Evolutionary conservation across 30 jellyfish, hydroid and myxozoan genomes (phyloP).

Genomic region (Chironex yamaguchii): DNA sequence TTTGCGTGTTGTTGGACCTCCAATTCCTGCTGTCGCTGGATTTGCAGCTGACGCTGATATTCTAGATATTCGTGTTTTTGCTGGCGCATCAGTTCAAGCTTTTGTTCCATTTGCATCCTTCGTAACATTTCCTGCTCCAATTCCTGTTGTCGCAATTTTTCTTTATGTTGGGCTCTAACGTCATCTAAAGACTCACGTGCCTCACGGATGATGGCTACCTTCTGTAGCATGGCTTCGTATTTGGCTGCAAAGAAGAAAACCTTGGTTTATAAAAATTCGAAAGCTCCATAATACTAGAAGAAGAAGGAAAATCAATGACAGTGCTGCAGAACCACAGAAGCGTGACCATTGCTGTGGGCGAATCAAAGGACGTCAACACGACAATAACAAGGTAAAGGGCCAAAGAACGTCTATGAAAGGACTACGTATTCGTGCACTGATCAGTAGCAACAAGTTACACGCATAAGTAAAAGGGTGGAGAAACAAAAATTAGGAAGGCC

Average conservation of each 20-base stretch:
- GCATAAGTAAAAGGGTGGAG: no score
- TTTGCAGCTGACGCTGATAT: slow-evolving; percentile 92
- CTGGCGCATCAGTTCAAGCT: slow-evolving; percentile 96
- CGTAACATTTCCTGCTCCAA: slow-evolving; percentile 98
- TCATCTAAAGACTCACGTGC: slow-evolving; percentile 93
- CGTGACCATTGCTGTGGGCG: no score
- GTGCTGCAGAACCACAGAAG: no score
- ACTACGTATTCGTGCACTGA: no score
- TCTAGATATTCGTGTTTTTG: slow-evolving; percentile 97
- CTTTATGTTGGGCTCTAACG: slow-evolving; percentile 96
- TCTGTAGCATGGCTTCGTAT: slow-evolving; percentile 96
- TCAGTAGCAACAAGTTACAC: no score
- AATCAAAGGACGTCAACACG: no score
- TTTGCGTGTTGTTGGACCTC: slow-evolving; percentile 89
- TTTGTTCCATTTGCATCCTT: slow-evolving; percentile 99
- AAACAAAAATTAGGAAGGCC: no score
- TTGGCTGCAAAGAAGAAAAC: slow-evolving; percentile 53
- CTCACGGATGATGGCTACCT: slow-evolving; percentile 90
- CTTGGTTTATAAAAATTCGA: no score
- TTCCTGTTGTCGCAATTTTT: slow-evolving; percentile 92
- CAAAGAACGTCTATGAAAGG: no score
- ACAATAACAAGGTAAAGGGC: no score
- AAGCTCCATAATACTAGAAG: no score
- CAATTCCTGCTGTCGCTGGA: slow-evolving; percentile 92
- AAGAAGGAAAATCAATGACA: no score